A percentile compares a stretch with the other conserved stretches of the same genome.
Conservation (phyloP, 2,888 invertebrate genomes). For the Dichetophora obliterata region DNA sequence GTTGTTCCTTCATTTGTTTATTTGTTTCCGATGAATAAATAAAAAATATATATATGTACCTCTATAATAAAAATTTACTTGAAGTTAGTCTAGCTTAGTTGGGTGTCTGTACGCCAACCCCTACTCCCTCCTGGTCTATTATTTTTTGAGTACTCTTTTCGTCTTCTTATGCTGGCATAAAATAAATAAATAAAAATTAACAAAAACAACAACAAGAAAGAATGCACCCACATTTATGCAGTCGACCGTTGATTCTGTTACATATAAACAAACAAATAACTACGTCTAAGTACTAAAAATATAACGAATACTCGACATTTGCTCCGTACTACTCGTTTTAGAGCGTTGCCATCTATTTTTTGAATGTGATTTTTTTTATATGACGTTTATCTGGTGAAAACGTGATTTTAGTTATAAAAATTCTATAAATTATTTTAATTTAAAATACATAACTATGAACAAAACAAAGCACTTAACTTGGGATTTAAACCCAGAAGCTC, state of each 20-base stretch:
- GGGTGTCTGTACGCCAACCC: neutral
- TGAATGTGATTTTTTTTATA: too few species aligned
- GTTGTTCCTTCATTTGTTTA: too few species aligned
- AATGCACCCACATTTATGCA: slow-evolving; percentile 15
- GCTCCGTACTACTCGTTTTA: neutral
- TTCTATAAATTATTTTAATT: too few species aligned
- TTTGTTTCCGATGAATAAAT: neutral
- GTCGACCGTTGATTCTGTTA: neutral
- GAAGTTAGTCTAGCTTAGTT: neutral
- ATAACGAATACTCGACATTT: slow-evolving; percentile 5
- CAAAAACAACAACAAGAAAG: neutral
- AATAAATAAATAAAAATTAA: neutral
- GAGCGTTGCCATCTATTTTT: neutral
- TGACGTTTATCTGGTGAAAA: too few species aligned
- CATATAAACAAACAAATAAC: neutral
- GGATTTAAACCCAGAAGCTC: too few species aligned
- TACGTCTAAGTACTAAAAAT: slow-evolving; percentile 2
- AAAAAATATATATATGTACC: too few species aligned
- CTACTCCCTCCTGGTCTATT: neutral
- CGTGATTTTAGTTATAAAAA: too few species aligned
- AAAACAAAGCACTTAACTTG: too few species aligned
- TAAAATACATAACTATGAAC: too few species aligned
- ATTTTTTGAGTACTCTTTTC: neutral
- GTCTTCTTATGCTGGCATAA: neutral
- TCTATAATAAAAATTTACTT: neutral